Evolutionary conservation across 37 sponge, comb jelly and placozoan species (phyloP), one percentile per base, ranked within the genome.

Genomic region (Crambe crambe): DNA sequence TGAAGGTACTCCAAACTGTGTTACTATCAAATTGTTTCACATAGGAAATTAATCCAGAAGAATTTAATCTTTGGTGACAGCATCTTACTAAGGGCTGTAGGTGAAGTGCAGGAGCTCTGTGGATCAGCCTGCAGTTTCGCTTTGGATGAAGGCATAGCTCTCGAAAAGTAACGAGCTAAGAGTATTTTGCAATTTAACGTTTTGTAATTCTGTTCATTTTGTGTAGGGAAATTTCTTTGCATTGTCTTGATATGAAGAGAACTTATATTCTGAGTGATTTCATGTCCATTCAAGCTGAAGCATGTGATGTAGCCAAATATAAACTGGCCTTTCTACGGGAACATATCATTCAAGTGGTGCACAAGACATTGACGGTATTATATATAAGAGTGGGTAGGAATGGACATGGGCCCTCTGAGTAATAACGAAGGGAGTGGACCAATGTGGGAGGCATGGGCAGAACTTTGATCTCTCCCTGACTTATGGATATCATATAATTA

Each of bases 11-110:
- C n/a, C n/a, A n/a, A n/a, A n/a, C n/a, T n/a, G n/a, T n/a, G n/a
- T n/a, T n/a, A n/a, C n/a, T n/a, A n/a, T n/a, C n/a, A n/a, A n/a
- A n/a, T n/a, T n/a, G n/a, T n/a, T n/a, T 47, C 20, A 8, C 20
- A 54, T 9, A 73, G 74, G 74, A 41, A 40, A 27, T 9, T 9
- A 35, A 10, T 73, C 1, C 2, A 4, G 35, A 22, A 17, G 0
- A 35, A 47, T 22, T 29, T 77, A 26, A 63, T 77, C 47, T 63
- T 39, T 41, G 63, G 64, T 8, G 63, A 77, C 38, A 30, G 3
- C 2, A 26, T 77, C 18, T 27, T 77, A 15, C 77, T 63, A 64
- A 60, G 63, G 25, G 77, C 63, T 36, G 23, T 77, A 23, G 12
- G 61, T 18, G 23, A 77, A 37, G 65, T 77, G 29, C 63, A 62